Conservation (phyloP, 2,797 vertebrate species). For the Helarctos malayanus region DNA sequence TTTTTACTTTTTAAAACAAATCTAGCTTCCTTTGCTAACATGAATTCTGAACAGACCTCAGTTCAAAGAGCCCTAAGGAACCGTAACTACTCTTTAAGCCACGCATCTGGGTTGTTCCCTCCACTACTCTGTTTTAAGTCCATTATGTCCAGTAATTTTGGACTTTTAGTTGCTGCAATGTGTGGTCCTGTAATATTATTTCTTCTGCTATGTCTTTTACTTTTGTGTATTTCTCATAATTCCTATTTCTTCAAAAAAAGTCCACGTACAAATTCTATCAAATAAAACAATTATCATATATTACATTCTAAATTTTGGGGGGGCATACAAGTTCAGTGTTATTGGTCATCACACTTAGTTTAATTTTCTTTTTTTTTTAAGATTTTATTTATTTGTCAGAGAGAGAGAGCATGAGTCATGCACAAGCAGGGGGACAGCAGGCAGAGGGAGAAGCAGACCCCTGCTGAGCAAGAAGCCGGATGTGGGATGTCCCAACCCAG, state of each 20-base stretch:
- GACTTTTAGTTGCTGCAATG: not conserved
- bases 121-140: not conserved
- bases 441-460: too few species aligned
- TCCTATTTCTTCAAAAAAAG: conserved; percentile 46
- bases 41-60: not conserved
- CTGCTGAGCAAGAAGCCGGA: not conserved
- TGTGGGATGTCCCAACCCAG: too few species aligned
- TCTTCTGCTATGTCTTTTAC: conserved; percentile 22
- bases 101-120: not conserved
- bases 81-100: not conserved
- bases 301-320: not conserved
- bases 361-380: not conserved
- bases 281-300: conserved; percentile 1
- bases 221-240: conserved; percentile 23
- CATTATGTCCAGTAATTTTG: not conserved
- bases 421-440: not conserved
- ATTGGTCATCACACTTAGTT: not conserved
- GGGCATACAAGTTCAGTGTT: not conserved
- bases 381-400: not conserved
- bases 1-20: conserved; percentile 70
- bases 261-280: not conserved
- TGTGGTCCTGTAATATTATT: not conserved
- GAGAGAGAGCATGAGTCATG: too few species aligned
- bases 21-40: conserved; percentile 80
- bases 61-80: not conserved